Percentiles rank a stretch among this genome's conserved stretches.
Evolutionary conservation across 2,797 vertebrate species (phyloP).

Genomic region (Gallinago nigripennis): DNA sequence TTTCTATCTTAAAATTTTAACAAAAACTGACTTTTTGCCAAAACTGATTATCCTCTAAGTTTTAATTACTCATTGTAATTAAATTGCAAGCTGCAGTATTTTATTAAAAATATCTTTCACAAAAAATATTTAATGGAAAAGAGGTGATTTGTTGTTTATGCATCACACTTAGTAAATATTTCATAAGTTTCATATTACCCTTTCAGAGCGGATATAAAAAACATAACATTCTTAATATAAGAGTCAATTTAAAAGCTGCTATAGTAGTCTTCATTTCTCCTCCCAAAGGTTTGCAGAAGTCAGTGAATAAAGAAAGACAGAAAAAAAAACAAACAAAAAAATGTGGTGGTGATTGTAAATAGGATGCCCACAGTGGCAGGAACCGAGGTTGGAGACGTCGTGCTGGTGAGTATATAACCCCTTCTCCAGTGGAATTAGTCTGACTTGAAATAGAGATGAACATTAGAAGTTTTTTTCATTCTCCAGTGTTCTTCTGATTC

Average conservation of each 20-base stretch:
- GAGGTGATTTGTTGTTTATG: conserved; percentile 83
- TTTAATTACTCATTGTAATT: conserved; percentile 96
- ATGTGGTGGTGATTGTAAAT: background rate
- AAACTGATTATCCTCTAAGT: conserved; percentile 94
- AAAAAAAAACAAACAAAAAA: background rate
- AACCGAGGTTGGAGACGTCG: background rate
- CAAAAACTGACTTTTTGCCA: conserved; percentile 89
- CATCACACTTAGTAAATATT: conserved; percentile 81
- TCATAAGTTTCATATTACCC: conserved; percentile 83
- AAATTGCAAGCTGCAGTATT: conserved; percentile 89
- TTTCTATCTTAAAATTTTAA: conserved; percentile 88
- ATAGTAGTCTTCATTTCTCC: conserved; percentile 23
- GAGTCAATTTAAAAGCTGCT: conserved; percentile 72
- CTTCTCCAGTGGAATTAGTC: background rate
- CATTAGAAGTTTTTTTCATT: conserved; percentile 4
- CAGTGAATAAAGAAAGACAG: conserved; percentile 22
- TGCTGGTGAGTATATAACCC: background rate
- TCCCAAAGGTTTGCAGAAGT: conserved; percentile 47
- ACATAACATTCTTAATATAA: conserved; percentile 71
- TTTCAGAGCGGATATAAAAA: conserved; percentile 74
- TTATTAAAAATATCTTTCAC: conserved; percentile 81
- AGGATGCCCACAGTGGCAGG: background rate
- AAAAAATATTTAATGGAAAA: conserved; percentile 82
- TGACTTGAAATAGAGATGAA: background rate
- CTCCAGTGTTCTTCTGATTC: background rate